Percentiles rank a stretch among this genome's conserved stretches.
These are phyloP conservation scores for Pterostichus madidus DNA, from an alignment of 2,888 invertebrate genomes.

Conservation along the genomic window DNA sequence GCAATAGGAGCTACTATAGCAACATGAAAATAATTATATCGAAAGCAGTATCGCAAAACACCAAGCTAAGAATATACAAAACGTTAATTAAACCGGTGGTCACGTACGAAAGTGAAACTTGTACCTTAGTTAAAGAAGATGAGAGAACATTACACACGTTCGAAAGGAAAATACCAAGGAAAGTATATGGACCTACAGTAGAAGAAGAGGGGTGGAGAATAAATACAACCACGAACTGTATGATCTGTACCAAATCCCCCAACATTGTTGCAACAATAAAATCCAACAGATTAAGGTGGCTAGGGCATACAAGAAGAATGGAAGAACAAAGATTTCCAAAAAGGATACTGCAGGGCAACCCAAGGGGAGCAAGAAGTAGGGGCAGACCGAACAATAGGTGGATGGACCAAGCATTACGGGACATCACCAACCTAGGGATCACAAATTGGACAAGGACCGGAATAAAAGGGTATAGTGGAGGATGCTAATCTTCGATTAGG, in stretches of 20 bases:
- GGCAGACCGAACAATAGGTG: constrained; percentile 5
- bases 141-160: constrained; percentile 55
- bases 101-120: constrained; percentile 27
- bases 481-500: constrained; percentile 43
- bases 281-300: constrained; percentile 44
- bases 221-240: constrained; percentile 57
- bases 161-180: constrained; percentile 57
- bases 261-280: constrained; percentile 42
- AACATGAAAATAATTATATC: constrained; percentile 45
- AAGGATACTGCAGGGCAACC: constrained; percentile 36
- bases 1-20: constrained; percentile 33
- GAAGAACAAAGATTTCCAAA: constrained; percentile 28
- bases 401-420: constrained; percentile 29
- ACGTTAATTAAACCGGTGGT: constrained; percentile 42
- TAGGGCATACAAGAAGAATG: constrained; percentile 53
- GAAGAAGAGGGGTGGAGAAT: constrained; percentile 56
- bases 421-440: background rate
- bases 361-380: constrained; percentile 27
- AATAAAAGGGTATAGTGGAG: constrained; percentile 45
- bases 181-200: constrained; percentile 49
- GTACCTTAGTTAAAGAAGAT: constrained; percentile 37
- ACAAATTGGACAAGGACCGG: constrained; percentile 25
- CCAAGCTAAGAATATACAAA: constrained; percentile 21
- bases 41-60: constrained; percentile 45
- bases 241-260: constrained; percentile 18